Base-by-base conservation (phyloP, 2,113 vertebrate genomes). In the Xenopus laevis region DNA sequence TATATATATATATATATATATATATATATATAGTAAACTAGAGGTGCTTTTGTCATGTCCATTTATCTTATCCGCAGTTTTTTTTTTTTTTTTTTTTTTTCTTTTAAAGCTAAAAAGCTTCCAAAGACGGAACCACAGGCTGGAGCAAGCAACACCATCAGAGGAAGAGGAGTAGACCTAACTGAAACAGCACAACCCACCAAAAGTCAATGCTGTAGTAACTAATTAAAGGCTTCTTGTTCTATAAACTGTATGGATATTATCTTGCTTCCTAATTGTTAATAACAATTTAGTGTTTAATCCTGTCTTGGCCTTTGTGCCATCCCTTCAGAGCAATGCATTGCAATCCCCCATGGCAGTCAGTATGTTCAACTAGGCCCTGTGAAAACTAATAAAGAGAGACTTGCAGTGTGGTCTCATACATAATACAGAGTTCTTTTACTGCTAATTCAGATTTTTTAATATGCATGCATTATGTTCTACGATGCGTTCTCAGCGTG, bases 81-180 rank as follows among this genome's bases (percentile, higher is more conserved):
- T 4, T n/a, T 55, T 16, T 16, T 55, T 4, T 80, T 27, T 58
- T 63, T 3, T 45, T 79, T 79, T 5, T 70, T 1, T 79, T 83
- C 47, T 78, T 52, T 85, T 80, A 7, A 71, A 92, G 91, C 97
- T 84, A 99, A 98, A 93, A 98, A 97, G 79, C 86, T 99, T 79
- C 96, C 96, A 65, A 99, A 98, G 91, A 98, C 88, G 58, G 97
- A 99, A 89, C 94, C 95, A 79, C 95, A 95, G 79, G 91, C 89
- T 57, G 80, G 92, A 63, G 94, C 93, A 78, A 81, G 89, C 72
- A 93, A 78, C 83, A 88, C 93, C 74, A 85, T 90, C 57, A 90
- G 95, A 88, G 94, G 89, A 92, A 90, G 94, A 86, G 95, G 95
- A 61, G 97, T 97, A 87, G 96, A 98, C 86, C 95, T 98, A 87